Base-by-base conservation (phyloP, 1,140 invertebrate species). In the Lepidurus packardi region DNA sequence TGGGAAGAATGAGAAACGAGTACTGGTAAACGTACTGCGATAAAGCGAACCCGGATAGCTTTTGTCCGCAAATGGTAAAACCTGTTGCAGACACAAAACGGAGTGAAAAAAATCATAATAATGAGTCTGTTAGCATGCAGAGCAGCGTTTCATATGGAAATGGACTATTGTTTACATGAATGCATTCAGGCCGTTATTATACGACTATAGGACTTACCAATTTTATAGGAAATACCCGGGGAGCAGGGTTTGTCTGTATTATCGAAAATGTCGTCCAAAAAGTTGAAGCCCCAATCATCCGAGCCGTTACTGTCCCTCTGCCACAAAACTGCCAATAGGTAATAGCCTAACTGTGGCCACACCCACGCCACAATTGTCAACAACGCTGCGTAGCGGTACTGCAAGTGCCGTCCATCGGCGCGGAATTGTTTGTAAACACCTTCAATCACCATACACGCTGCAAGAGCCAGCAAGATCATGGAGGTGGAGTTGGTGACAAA, bases 31-130 rank as follows among this genome's bases (percentile, higher is more conserved):
- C 24, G 53, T 80, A 77, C 76, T 80, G 76, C n/a, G 73, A 65
- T 21, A 80, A 25, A 7, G 76, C 44, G 13, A 78, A 42, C 7
- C 73, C 41, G 42, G 74, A 78, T 13, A 80, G 34, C 13, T 47
- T 77, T 25, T 80, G 76, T 8, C 77, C 79, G 21, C 79, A 80
- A 74, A 80, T 80, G 11, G 77, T 80, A 74, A 80, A 80, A 74
- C 79, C 79, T 80, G 65, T n/a, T n/a, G 11, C 41, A 13, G 13
- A 78, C 9, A 78, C 9, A 78, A 34, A 41, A 74, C 34, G 34
- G 34, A 34, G 34, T n/a, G 34, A 3, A 3, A 43, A 77, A 74
- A 77, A 5, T 53, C 21, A 43, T 44, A 44, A 13, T 16, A 65
- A 65, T 65, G 21, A 53, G 16, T 77, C 10, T 10, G 13, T 43